Conservation (phyloP, 2,888 invertebrate species). For the Uloborus plumipes region DNA sequence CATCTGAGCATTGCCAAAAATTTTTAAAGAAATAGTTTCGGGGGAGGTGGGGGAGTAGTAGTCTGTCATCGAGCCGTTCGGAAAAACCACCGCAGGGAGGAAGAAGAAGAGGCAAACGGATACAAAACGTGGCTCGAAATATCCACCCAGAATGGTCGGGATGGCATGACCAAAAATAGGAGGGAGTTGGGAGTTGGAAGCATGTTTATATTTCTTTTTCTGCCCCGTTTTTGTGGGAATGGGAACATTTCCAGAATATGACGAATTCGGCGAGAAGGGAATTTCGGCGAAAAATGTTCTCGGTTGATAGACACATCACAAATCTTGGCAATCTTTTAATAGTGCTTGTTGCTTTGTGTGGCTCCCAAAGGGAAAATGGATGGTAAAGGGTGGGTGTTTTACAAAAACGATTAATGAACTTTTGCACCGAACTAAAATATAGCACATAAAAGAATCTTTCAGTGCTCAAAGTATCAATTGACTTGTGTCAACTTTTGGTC, state of each 20-base stretch:
- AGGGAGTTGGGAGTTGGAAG: conserved; percentile 16
- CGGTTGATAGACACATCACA: not conserved
- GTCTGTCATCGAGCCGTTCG: not conserved
- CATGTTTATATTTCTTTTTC: conserved; percentile 31
- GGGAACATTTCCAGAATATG: conserved; percentile 52
- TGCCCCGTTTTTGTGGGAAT: not conserved
- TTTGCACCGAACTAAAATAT: no score
- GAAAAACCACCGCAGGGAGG: conserved; percentile 6
- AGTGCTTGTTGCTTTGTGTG: no score
- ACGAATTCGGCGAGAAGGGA: not conserved
- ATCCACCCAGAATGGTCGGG: conserved; percentile 27
- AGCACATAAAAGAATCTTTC: no score
- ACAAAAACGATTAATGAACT: no score
- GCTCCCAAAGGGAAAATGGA: no score
- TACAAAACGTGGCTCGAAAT: conserved; percentile 13
- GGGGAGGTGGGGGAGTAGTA: no score
- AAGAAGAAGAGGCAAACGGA: not conserved
- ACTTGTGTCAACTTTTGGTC: no score
- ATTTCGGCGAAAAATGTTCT: not conserved
- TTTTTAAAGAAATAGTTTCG: no score
- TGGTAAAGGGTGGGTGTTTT: no score
- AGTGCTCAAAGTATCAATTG: no score
- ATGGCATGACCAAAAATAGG: conserved; percentile 56
- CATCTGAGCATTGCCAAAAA: no score
- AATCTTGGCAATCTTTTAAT: no score